Base-by-base conservation (phyloP, 2,113 vertebrate species). In the Argyrosomus japonicus region DNA sequence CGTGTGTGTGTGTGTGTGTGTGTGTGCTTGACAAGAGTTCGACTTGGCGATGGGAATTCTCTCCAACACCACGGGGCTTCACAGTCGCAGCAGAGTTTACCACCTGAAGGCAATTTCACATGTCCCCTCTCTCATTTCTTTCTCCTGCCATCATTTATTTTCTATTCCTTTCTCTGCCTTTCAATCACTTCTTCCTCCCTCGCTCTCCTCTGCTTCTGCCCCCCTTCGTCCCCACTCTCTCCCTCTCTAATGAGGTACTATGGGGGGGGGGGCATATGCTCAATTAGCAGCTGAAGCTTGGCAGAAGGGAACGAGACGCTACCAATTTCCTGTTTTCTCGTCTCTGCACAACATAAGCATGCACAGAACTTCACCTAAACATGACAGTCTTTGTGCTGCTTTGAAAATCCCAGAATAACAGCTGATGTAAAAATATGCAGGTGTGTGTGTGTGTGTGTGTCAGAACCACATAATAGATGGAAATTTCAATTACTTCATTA, bases 321-420 rank as follows among this genome's bases (percentile, higher is more conserved):
- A 84, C 82, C 77, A 80, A 53, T 86, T 87, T 91, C 74, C 79
- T 86, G 84, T 88, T 85, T 89, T 78, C 65, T 75, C 48, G 6
- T 68, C 61, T 77, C 74, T 60, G 67, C 53, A 80, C 32, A 69
- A 72, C 29, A 75, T 45, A 68, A 72, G 29, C 43, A 23, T 29
- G 19, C 75, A 47, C 47, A 74, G 54, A 68, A 68, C 61, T 82
- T 19, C 36, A 69, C 58, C 54, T 83, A 32, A 63, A 71, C 57
- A 62, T 27, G 40, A 13, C n/a, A 2, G 23, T 54, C 18, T 76
- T 25, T 71, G 60, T 70, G 23, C 75, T 64, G 15, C 25, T 23
- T 43, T 40, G 29, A 48, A 72, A 36, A 12, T 13, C 40, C n/a
- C 11, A 23, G 36, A 12, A 36, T 17, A 68, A 23, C n/a, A 57